Evolutionary conservation across 2,888 invertebrate genomes (phyloP).

Genomic region (Alsophila aescularia): DNA sequence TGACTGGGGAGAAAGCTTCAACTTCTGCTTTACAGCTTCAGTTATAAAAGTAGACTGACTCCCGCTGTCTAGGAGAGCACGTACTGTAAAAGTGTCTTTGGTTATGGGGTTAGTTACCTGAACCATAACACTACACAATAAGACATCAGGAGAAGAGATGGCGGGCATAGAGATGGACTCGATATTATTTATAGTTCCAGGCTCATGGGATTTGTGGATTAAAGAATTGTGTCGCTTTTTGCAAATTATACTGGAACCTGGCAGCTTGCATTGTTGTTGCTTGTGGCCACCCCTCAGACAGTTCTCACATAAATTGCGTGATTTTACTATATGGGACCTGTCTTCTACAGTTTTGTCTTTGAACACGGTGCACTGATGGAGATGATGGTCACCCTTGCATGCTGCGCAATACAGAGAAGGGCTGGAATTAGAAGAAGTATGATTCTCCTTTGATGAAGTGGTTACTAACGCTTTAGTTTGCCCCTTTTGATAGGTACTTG

Average conservation of each 20-base stretch:
- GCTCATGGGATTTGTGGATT: background rate
- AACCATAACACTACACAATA: slow-evolving; percentile 11
- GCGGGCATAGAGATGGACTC: background rate
- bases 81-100: slow-evolving; percentile 12
- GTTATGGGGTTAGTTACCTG: slow-evolving; percentile 13
- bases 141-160: background rate
- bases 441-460: background rate
- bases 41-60: slow-evolving; percentile 26
- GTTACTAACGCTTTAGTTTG: background rate
- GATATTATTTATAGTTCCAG: background rate
- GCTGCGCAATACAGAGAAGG: slow-evolving; percentile 1
- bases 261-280: background rate
- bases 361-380: slow-evolving; percentile 13
- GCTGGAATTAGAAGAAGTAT: background rate
- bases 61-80: too few species aligned
- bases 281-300: background rate
- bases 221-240: background rate
- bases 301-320: background rate
- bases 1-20: slow-evolving; percentile 17
- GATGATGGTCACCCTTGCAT: slow-evolving; percentile 10
- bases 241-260: background rate
- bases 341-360: slow-evolving; percentile 8
- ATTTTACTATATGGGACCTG: background rate
- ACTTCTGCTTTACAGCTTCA: slow-evolving; percentile 11
- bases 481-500: background rate